A percentile compares a stretch with the other conserved stretches of the same genome.
phyloP scores from a whole-genome alignment of 2,888 invertebrate species.

The Drosophila formosana region DNA sequence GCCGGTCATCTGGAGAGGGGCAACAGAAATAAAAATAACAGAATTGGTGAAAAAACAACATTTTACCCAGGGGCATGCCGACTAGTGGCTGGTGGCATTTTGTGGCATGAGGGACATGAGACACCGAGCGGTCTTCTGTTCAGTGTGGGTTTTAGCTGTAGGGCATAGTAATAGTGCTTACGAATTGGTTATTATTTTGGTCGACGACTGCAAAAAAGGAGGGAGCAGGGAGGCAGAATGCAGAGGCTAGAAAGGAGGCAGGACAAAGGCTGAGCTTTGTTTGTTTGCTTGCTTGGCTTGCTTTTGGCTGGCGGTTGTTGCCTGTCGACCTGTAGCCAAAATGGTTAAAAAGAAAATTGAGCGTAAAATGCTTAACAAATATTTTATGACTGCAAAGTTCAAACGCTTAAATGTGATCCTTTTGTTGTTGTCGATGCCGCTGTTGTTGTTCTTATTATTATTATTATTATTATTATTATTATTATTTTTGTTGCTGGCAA shows the following conservation, averaged over 20 bases:
- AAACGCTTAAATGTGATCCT: slow-evolving; percentile 76
- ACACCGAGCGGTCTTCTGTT: slow-evolving; percentile 14
- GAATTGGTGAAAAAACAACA: neutral
- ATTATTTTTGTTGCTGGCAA: slow-evolving; percentile 65
- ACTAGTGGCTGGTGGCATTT: neutral
- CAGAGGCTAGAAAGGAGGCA: neutral
- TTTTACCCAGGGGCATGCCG: slow-evolving; percentile 6
- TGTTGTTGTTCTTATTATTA: slow-evolving; percentile 29
- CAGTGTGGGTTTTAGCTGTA: slow-evolving; percentile 30
- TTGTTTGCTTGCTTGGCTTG: slow-evolving; percentile 46
- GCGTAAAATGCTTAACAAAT: slow-evolving; percentile 80
- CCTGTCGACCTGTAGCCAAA: slow-evolving; percentile 72
- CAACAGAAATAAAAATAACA: too few species aligned
- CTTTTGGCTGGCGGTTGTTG: slow-evolving; percentile 49
- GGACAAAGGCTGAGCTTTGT: slow-evolving; percentile 25
- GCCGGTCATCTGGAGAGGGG: slow-evolving; percentile 3
- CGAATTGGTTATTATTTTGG: slow-evolving; percentile 74
- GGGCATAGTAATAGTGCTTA: slow-evolving; percentile 71
- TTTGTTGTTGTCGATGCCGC: slow-evolving; percentile 40
- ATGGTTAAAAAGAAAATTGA: slow-evolving; percentile 72
- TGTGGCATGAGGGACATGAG: neutral
- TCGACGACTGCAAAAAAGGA: slow-evolving; percentile 1
- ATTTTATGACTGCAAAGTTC: slow-evolving; percentile 76
- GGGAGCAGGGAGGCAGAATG: neutral
- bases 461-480: slow-evolving; percentile 32